Conservation (phyloP, 2,797 vertebrate species). For the Crenichthys baileyi region DNA sequence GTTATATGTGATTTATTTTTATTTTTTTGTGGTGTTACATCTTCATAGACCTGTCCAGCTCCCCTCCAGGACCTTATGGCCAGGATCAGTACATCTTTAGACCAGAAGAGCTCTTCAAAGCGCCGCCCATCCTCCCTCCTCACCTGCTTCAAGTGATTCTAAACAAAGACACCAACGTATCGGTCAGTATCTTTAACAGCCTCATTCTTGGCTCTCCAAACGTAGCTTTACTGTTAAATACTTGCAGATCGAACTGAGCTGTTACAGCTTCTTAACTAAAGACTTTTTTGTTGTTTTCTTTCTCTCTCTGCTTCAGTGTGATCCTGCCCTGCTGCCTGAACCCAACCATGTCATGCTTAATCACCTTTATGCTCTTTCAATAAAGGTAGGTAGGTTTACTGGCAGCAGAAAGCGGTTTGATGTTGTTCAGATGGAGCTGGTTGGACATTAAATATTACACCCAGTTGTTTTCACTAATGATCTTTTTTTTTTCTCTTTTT, state of each 20-base stretch:
- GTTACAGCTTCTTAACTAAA: background rate
- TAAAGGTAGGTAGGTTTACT: slow-evolving; percentile 87
- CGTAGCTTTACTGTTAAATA: background rate
- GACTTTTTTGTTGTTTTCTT: slow-evolving; percentile 9
- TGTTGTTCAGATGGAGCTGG: background rate
- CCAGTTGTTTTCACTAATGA: background rate
- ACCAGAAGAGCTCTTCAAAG: slow-evolving; percentile 93
- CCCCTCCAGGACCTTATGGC: slow-evolving; percentile 93
- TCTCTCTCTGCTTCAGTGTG: slow-evolving; percentile 84
- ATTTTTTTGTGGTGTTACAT: slow-evolving; percentile 13
- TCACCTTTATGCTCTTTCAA: slow-evolving; percentile 95
- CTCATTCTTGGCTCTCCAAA: no score
- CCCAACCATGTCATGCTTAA: slow-evolving; percentile 99
- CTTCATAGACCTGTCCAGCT: slow-evolving; percentile 91
- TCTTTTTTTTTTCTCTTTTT: background rate
- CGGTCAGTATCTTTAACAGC: slow-evolving; percentile 80
- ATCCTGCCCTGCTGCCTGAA: slow-evolving; percentile 94
- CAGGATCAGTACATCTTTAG: slow-evolving; percentile 93
- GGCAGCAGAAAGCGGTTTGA: background rate
- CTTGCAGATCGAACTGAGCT: background rate
- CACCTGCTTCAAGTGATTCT: slow-evolving; percentile 98
- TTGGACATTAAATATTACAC: background rate
- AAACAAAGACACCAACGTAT: slow-evolving; percentile 98
- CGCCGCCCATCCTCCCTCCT: slow-evolving; percentile 94
- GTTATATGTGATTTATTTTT: background rate